Conservation (phyloP, 2,888 invertebrate genomes). For the Xiphydria camelus region DNA sequence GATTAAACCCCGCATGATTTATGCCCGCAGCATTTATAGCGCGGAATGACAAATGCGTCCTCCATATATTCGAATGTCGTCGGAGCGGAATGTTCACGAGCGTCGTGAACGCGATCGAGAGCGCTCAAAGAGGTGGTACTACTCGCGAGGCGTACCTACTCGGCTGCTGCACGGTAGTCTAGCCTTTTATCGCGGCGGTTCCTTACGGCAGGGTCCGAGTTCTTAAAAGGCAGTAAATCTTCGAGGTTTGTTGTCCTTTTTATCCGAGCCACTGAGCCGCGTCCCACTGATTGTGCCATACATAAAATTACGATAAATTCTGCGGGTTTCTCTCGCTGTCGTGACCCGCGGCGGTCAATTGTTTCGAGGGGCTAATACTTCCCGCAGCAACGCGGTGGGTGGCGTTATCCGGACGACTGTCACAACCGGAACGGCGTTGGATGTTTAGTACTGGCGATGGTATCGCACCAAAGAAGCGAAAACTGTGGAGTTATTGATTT, state of each 20-base stretch:
- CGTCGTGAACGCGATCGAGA: slow-evolving; percentile 18
- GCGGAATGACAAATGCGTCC: too few relatives aligned
- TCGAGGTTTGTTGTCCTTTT: slow-evolving; percentile 38
- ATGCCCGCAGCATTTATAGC: slow-evolving; percentile 27
- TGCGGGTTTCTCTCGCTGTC: slow-evolving; percentile 37
- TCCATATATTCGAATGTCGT: too few relatives aligned
- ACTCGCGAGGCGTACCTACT: too few relatives aligned
- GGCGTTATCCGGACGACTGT: too few relatives aligned
- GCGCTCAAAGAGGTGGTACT: too few relatives aligned
- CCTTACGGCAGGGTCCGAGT: slow-evolving; percentile 17
- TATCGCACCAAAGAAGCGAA: too few relatives aligned
- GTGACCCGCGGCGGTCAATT: slow-evolving; percentile 43
- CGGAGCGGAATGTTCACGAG: too few relatives aligned
- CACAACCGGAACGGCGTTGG: too few relatives aligned
- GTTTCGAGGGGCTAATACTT: slow-evolving; percentile 37
- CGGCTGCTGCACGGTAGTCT: slow-evolving; percentile 22
- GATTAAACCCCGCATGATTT: slow-evolving; percentile 34
- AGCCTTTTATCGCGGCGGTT: slow-evolving; percentile 25
- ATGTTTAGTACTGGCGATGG: too few relatives aligned
- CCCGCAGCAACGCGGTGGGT: slow-evolving; percentile 40
- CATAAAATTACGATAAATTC: slow-evolving; percentile 57
- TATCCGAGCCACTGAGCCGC: slow-evolving; percentile 35
- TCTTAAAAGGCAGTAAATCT: slow-evolving; percentile 50
- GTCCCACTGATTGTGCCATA: slow-evolving; percentile 51
- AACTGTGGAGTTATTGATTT: too few relatives aligned